Conservation (phyloP, 2,797 vertebrate species). For the Chiropotes sagulatus region DNA sequence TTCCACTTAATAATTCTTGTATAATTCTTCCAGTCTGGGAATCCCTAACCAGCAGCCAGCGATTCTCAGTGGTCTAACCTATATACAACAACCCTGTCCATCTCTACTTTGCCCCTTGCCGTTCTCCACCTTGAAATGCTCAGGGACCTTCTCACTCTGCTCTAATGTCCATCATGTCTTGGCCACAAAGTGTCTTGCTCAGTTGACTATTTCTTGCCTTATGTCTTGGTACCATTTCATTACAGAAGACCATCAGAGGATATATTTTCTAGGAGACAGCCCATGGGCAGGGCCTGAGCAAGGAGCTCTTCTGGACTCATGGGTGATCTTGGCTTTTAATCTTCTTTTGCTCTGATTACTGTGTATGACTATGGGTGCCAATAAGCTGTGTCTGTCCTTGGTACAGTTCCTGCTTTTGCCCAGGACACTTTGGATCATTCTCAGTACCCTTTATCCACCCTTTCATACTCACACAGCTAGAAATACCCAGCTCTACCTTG, state of each 20-base stretch:
- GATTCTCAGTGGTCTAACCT: background rate
- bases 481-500: background rate
- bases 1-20: background rate
- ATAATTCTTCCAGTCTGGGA: background rate
- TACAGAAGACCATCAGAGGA: background rate
- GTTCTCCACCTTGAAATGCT: background rate
- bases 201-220: background rate
- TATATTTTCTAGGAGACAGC: background rate
- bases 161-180: background rate
- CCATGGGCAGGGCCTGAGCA: background rate
- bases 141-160: background rate
- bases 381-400: background rate
- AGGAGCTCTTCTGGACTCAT: background rate
- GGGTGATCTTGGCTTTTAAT: slow-evolving; percentile 22
- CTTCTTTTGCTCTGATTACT: slow-evolving; percentile 1
- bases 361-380: background rate
- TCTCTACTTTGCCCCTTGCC: background rate
- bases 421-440: background rate
- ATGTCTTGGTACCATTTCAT: background rate
- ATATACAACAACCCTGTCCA: background rate
- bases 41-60: background rate
- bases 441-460: background rate
- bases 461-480: background rate
- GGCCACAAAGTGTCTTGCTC: background rate
- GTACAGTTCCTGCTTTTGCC: background rate